Evolutionary conservation across 1,140 invertebrate species (phyloP).

Genomic region (Drosophila repleta): DNA sequence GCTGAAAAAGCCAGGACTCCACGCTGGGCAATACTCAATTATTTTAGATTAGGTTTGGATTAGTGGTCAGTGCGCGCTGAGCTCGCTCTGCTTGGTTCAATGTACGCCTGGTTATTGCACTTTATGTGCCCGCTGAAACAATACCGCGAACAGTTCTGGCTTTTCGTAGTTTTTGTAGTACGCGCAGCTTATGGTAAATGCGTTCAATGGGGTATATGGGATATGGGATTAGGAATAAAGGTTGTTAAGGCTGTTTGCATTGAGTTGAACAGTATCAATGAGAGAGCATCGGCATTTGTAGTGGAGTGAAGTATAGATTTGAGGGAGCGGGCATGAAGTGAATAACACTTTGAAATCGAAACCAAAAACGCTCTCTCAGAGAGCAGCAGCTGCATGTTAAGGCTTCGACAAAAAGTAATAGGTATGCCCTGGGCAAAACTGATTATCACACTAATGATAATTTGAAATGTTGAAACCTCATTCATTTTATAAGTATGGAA

Average conservation of each 20-base stretch:
- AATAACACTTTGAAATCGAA: too few species aligned
- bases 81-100: slow-evolving; percentile 41
- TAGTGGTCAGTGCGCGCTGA: slow-evolving; percentile 59
- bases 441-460: too few species aligned
- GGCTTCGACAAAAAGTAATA: too few species aligned
- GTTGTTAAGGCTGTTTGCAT: neutral
- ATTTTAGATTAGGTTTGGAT: slow-evolving; percentile 82
- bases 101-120: slow-evolving; percentile 73
- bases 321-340: too few species aligned
- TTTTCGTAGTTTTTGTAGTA: slow-evolving; percentile 21
- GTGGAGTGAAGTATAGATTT: too few species aligned
- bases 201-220: neutral
- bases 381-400: too few species aligned
- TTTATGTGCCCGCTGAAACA: slow-evolving; percentile 30
- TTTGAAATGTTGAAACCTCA: too few species aligned
- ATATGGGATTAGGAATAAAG: neutral
- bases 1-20: slow-evolving; percentile 31
- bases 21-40: slow-evolving; percentile 72
- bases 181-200: neutral
- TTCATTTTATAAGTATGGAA: too few species aligned
- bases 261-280: too few species aligned
- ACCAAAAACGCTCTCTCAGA: too few species aligned
- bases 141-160: slow-evolving; percentile 24
- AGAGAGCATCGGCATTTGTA: too few species aligned
- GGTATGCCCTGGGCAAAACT: too few species aligned